These are phyloP conservation scores for Halocynthia aurantium DNA, from an alignment of 23 tunicate genomes.

Conservation along the genomic window DNA sequence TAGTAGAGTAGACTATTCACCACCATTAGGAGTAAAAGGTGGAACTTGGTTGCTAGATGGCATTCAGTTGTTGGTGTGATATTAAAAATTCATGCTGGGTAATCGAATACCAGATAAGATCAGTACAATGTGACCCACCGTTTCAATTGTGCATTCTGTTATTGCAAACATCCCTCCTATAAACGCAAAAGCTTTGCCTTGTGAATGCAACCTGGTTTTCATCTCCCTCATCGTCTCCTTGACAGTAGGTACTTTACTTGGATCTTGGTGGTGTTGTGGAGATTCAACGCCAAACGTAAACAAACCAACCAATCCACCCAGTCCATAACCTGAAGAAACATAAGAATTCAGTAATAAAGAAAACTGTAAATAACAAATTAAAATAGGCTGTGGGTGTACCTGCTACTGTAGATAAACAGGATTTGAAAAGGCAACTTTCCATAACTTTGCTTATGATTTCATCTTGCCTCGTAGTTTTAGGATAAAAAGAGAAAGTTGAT, in stretches of 20 bases:
- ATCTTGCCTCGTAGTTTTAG: conserved; percentile 8
- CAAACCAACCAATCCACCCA: conserved; percentile 53
- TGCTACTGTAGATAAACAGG: conserved; percentile 7
- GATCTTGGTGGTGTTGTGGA: conserved; percentile 37
- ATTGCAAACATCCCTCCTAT: conserved; percentile 59
- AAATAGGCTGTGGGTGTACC: neutral
- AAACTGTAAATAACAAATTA: neutral
- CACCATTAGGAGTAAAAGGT: no score
- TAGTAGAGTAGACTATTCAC: no score
- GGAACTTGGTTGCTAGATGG: no score
- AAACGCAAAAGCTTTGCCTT: conserved; percentile 74
- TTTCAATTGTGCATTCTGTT: conserved; percentile 61
- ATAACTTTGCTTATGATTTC: neutral
- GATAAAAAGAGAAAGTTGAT: conserved; percentile 13
- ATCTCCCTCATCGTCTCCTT: conserved; percentile 64
- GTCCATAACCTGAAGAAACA: conserved; percentile 14
- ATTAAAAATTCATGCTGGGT: no score
- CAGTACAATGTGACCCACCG: conserved; percentile 14
- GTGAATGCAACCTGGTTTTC: conserved; percentile 66
- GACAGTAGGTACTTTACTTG: conserved; percentile 70
- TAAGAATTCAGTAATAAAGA: neutral
- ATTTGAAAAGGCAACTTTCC: conserved; percentile 15
- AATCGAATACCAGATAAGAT: no score
- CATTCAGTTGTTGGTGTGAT: no score
- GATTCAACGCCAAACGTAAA: conserved; percentile 86